These are phyloP conservation scores for Cephus nigrinus DNA, from an alignment of 2,888 invertebrate genomes.

Conservation along the genomic window DNA sequence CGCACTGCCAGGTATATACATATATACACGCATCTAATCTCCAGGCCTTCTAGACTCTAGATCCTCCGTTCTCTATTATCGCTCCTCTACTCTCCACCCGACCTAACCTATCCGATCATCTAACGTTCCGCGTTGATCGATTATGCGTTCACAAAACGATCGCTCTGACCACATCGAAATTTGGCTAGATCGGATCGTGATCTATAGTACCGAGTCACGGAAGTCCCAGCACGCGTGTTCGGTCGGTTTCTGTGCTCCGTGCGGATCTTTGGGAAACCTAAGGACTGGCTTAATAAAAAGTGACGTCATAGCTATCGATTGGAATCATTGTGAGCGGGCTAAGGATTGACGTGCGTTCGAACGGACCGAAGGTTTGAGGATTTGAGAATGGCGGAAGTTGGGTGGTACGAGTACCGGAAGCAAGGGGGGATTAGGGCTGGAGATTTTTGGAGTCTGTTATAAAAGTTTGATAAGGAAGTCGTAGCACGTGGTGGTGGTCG, in stretches of 20 bases:
- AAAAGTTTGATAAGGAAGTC: background rate
- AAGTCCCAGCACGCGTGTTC: accelerated
- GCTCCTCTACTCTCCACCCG: background rate
- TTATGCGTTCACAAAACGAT: background rate
- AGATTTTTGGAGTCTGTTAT: background rate
- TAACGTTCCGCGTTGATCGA: background rate
- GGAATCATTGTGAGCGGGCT: background rate
- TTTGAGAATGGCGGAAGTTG: background rate
- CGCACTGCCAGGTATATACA: background rate
- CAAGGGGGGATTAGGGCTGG: background rate
- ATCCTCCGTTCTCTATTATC: background rate
- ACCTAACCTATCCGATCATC: background rate
- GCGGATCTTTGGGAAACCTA: no score
- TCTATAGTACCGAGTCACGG: background rate
- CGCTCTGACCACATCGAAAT: background rate
- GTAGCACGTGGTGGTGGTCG: background rate
- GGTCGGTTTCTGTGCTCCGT: no score
- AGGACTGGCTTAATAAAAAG: background rate
- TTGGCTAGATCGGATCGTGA: background rate
- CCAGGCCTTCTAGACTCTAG: background rate
- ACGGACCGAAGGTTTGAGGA: no score
- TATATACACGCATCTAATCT: background rate
- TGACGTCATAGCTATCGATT: background rate
- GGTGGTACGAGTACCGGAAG: background rate
- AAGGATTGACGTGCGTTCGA: no score